Evolutionary conservation across 2,113 vertebrate species (phyloP), one percentile per base, ranked within the genome.

Genomic region (Pseudorectes ferrugineus): DNA sequence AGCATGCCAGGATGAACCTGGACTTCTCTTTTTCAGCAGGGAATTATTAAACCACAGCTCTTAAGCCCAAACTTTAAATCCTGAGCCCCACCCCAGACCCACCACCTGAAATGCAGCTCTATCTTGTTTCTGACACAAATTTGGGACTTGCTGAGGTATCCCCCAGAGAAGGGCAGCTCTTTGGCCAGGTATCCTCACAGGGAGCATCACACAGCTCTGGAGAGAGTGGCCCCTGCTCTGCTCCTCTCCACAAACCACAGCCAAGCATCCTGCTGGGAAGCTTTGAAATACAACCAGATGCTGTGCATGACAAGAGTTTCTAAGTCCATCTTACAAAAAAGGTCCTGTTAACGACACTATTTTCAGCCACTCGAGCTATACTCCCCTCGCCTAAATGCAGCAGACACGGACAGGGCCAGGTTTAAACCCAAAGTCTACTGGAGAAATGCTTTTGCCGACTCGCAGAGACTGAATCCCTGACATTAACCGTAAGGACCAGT

Each of bases 341-440:
- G 38, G 38, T 79, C 36, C 85, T 59, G 28, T 28, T 85, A 43
- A 35, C 9, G 14, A 36, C 31, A 7, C 9, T 28, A 4, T 36
- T 88, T 73, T 51, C 76, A 83, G 58, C 33, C 52, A 38, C 52
- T 67, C 0, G 1, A 31, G 36, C n/a, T 45, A 10, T 3, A 8
- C 6, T 43, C 29, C 33, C 40, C 63, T 62, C 22, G 2, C 31
- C 59, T 18, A 12, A 58, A 58, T 2, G 9, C 0, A 2, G 33
- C 42, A 33, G 43, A 18, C 43, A 71, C 0, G 0, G 38, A 25
- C 14, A 52, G 49, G 23, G 43, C 8, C 72, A 36, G 35, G 48
- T 59, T 81, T n/a, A 66, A 70, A 38, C 10, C 43, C 13, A 9
- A 73, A 40, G 7, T 11, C 36, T 38, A 1, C n/a, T 3, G 29